Evolutionary conservation across 1,140 invertebrate species (phyloP).

Genomic region (Rhopalosiphum padi): DNA sequence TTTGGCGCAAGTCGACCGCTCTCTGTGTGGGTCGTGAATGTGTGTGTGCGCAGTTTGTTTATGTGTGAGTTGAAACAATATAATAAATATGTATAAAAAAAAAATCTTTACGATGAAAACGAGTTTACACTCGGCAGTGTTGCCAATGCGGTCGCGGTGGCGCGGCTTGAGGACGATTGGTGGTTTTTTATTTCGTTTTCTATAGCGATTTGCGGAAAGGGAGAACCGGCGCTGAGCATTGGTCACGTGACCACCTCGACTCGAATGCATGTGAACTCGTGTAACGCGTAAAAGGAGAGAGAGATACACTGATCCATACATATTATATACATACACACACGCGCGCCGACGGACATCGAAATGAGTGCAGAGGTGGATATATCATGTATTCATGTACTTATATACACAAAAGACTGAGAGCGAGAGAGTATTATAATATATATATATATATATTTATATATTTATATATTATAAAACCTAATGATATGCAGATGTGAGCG

Average conservation of each 20-base stretch:
- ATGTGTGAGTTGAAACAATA: conserved; percentile 1
- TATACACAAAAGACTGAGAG: neutral
- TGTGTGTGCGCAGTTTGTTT: neutral
- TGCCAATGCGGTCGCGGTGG: conserved; percentile 25
- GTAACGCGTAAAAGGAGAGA: neutral
- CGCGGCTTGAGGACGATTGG: neutral
- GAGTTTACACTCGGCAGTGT: conserved; percentile 42
- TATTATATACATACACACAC: neutral
- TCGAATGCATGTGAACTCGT: neutral
- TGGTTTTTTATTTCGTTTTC: conserved; percentile 26
- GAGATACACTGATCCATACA: neutral
- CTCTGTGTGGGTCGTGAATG: neutral
- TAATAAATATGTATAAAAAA: neutral
- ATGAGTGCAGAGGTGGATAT: neutral
- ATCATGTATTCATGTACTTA: neutral
- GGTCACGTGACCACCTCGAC: neutral
- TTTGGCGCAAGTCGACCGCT: conserved; percentile 23
- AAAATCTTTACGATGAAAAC: conserved; percentile 44
- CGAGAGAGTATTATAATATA: neutral
- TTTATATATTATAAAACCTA: neutral
- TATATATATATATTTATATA: neutral
- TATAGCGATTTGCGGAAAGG: conserved; percentile 40
- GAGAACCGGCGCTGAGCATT: neutral
- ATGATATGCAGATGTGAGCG: neutral
- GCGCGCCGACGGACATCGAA: neutral